Base-by-base conservation (phyloP, 2,113 vertebrate species). In the Colinus virginianus region DNA sequence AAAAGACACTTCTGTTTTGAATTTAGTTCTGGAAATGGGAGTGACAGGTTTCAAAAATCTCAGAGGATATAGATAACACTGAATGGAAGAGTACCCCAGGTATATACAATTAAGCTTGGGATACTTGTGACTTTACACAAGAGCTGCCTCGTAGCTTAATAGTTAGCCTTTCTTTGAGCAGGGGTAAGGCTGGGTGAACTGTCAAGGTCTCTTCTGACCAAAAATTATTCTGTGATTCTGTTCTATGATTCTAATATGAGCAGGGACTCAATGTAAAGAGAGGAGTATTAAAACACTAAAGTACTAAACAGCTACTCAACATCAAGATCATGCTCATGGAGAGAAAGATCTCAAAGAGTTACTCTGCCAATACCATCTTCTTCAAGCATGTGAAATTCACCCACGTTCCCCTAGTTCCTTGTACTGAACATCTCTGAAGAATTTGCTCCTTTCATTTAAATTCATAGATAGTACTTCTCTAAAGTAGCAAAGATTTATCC, bases 401-500 rank as follows among this genome's bases (percentile, higher is more conserved):
- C 4, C 9, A 85, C 68, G 78, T 63, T 86, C 51, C 62, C 17
- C 13, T 71, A 56, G 55, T 78, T 84, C 4, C 3, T 61, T 58
- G 69, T 86, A 26, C 61, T 84, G 66, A 78, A 78, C 84, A 56
- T 90, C 36, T 81, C 34, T 46, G 49, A 46, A 67, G 45, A 76
- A 90, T 82, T 90, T 84, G 0, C 11, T 69, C 42, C 72, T 40
- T 75, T 74, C 3, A 28, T 93, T 46, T 48, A 63, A 96, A 95
- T 96, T 96, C 87, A 84, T 64, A 55, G 78, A 95, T 70, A 88
- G 53, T 70, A 84, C 78, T 94, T 96, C 84, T 94, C 38, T 96
- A 96, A 97, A 97, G 97, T 90, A 97, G 80, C 62, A 88, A 96
- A 96, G 88, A 64, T 96, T 95, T 92, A 59, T 96, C 88, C 93